These are phyloP conservation scores for Oxyruncus cristatus DNA, from an alignment of 2,113 vertebrate genomes.

Conservation along the genomic window DNA sequence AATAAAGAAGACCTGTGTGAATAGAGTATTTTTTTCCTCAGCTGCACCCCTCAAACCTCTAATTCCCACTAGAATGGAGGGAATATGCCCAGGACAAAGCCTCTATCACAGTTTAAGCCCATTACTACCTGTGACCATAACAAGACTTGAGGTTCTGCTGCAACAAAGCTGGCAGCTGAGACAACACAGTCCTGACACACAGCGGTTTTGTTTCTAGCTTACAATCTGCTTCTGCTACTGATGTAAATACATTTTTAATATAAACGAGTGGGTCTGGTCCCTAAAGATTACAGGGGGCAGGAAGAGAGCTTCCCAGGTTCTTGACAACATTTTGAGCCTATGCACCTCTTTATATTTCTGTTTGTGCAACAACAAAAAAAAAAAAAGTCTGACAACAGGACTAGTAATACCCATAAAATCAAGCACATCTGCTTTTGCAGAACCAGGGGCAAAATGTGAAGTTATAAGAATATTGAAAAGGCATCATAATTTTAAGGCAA, in stretches of 20 bases:
- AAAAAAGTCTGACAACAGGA: not conserved
- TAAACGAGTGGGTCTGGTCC: not conserved
- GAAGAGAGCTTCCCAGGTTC: not conserved
- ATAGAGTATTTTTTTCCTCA: not conserved
- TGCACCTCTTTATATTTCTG: not conserved
- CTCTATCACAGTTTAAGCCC: not conserved
- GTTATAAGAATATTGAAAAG: not conserved
- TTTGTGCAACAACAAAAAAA: not conserved
- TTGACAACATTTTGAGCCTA: not conserved
- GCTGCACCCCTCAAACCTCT: not conserved
- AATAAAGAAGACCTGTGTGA: not conserved
- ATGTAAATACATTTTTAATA: not conserved
- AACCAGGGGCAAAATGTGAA: not conserved
- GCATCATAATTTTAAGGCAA: not conserved
- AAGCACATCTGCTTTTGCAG: not conserved
- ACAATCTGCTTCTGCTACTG: not conserved
- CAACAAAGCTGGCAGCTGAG: not conserved
- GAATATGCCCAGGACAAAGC: not conserved
- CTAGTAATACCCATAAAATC: not conserved
- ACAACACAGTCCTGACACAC: rapidly evolving
- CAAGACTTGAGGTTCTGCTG: not conserved
- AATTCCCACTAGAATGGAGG: not conserved
- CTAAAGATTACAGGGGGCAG: not conserved
- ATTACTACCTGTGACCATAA: not conserved
- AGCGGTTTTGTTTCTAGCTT: not conserved